A percentile compares a stretch with the other conserved stretches of the same genome.
phyloP scores from a whole-genome alignment of 2,797 vertebrate genomes.

The Galaxias olidus region DNA sequence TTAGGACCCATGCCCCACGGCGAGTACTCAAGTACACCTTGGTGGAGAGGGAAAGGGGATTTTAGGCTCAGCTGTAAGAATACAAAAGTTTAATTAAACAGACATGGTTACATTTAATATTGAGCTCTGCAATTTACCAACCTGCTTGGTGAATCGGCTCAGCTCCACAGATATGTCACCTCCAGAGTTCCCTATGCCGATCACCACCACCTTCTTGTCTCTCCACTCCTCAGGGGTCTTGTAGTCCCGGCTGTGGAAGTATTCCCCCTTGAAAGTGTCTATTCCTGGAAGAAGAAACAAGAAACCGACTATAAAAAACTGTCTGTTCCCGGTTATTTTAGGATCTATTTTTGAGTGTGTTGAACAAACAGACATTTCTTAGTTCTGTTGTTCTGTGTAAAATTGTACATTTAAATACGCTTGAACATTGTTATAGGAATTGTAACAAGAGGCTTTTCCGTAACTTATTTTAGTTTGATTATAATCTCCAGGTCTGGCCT shows the following conservation, averaged over 20 bases:
- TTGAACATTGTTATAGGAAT: too few species aligned
- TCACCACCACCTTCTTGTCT: slow-evolving; percentile 72
- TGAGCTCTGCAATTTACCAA: slow-evolving; percentile 21
- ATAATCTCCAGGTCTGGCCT: too few species aligned
- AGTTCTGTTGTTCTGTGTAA: too few species aligned
- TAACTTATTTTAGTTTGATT: too few species aligned
- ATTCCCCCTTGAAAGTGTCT: slow-evolving; percentile 71
- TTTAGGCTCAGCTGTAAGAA: too few species aligned
- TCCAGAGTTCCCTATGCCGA: slow-evolving; percentile 82
- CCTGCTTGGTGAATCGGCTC: slow-evolving; percentile 74
- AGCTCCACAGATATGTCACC: slow-evolving; percentile 75
- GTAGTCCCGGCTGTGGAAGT: slow-evolving; percentile 79
- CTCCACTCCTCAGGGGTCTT: slow-evolving; percentile 74
- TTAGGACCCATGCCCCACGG: slow-evolving; percentile 76
- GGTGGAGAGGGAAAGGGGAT: neutral
- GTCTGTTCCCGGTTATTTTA: too few species aligned
- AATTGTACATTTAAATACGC: too few species aligned
- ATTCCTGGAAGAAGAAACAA: slow-evolving; percentile 60
- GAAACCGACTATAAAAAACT: too few species aligned
- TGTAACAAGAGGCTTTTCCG: too few species aligned
- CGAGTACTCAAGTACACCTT: slow-evolving; percentile 82
- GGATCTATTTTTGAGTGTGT: too few species aligned
- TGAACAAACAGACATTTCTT: too few species aligned
- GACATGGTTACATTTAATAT: neutral
- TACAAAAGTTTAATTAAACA: too few species aligned